Evolutionary conservation across 2,113 vertebrate species (phyloP), one percentile per base, ranked within the genome.

Genomic region (Percopsis transmontana): DNA sequence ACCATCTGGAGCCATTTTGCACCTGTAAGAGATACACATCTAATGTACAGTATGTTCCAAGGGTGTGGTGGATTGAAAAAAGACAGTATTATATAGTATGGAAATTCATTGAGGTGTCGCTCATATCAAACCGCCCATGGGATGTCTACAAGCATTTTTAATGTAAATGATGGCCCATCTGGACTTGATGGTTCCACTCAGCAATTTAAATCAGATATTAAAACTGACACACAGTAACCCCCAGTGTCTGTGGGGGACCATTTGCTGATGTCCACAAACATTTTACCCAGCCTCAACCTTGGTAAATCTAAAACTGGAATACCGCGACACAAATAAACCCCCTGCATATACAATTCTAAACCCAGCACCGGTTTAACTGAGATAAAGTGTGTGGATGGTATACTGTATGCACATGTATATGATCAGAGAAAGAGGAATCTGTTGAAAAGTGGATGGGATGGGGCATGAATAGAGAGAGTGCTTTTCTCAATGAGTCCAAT

Each of bases 401-500:
- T 51, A 77, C 74, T 79, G 70, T 84, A 76, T 58, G 48, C 72
- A 77, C 66, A 74, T 68, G 72, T 70, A 80, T 23, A 45, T 65
- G 73, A 48, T 15, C 60, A 77, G 72, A 52, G 24, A 39, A 52
- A 23, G 45, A 9, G 38, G 53, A 71, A 64, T 44, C 62, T 66
- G 42, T n/a, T 60, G 62, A 74, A 72, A 72, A 64, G 71, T 55
- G 20, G 51, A 71, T 66, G 64, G 81, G 64, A 68, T 69, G 52
- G 76, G 68, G 76, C 50, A 82, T 88, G 83, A 87, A 84, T 88
- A 81, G 74, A 80, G 81, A 53, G 79, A 73, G 88, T 67, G 70
- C 71, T 86, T 91, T 90, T 89, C 86, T 90, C 86, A 92, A 90
- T 89, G 85, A 90, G 79, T 85, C 87, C 85, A 88, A 92, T 90